Base-by-base conservation (phyloP, 2,113 vertebrate genomes). In the Neolamprologus kungweensis region DNA sequence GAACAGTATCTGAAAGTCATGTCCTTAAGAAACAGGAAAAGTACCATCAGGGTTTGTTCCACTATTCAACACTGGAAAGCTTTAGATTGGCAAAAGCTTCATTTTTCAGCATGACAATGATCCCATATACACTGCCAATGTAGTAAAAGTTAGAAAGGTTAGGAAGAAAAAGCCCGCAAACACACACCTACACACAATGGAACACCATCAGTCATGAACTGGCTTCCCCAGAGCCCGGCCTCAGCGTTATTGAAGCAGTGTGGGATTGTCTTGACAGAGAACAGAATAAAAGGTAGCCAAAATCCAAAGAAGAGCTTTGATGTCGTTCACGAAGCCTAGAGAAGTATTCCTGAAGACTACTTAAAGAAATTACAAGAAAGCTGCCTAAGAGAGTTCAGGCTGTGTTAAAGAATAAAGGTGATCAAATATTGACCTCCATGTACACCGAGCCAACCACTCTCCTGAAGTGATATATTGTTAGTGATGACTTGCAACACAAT, bases 311-410 rank as follows among this genome's bases (percentile, higher is more conserved):
- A 26, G 13, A 45, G 21, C 37, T 26, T 71, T 71, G n/a, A 71
- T 71, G 65, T 71, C 8, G 0, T 71, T 73, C 37, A 45, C 26
- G 65, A 73, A 45, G 65, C 65, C 65, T 45, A 16, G 5, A 73
- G 37, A 45, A 73, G 0, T 10, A 26, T 42, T 71, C 37, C 0
- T 42, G 37, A 71, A 45, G 65, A 45, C 65, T 45, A 45, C 68
- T 73, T 45, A 73, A 45, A 17, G 1, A 73, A 73, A 45, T 73
- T 1, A 73, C 21, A 73, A 45, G 19, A 42, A 73, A 45, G 21
- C 40, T 73, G 21, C 14, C 68, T 73, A 10, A 73, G 40, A 73
- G 4, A 73, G 68, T 17, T 45, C 68, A 26, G 37, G 21, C 14
- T 73, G 1, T 0, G 65, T 73, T 45, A 9, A 45, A 73, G 68